Evolutionary conservation across 2,797 vertebrate species (phyloP).

Genomic region (Schizothorax lantsangensis): DNA sequence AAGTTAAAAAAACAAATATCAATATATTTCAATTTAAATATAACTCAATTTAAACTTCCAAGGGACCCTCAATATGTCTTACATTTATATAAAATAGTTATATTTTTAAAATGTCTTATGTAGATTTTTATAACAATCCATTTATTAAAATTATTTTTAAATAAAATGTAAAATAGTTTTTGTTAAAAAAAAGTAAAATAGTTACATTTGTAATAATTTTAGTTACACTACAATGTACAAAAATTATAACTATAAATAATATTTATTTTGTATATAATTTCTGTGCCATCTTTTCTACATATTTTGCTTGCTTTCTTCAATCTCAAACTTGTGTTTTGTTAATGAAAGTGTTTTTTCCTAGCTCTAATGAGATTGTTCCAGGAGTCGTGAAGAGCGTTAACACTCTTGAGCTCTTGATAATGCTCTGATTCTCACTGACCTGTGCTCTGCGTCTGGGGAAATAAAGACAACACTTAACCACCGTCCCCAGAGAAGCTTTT

Average conservation of each 20-base stretch:
- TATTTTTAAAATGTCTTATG: not conserved
- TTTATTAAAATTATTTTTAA: too few relatives aligned
- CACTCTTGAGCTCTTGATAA: not conserved
- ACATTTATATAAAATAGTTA: not conserved
- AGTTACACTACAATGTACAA: not conserved
- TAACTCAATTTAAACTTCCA: not conserved
- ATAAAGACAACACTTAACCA: not conserved
- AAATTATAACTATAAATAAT: not conserved
- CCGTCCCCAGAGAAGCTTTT: not conserved
- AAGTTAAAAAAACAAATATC: not conserved
- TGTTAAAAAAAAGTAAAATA: not conserved
- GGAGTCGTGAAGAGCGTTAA: not conserved
- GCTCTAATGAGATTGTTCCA: not conserved
- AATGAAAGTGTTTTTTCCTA: not conserved
- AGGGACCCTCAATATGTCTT: not conserved
- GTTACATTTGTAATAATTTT: not conserved
- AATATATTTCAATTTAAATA: too few relatives aligned
- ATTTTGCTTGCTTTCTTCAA: not conserved
- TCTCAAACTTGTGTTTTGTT: not conserved
- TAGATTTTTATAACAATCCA: too few relatives aligned
- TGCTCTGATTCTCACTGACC: not conserved
- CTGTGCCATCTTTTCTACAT: not conserved
- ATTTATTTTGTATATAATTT: not conserved
- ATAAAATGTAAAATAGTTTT: not conserved
- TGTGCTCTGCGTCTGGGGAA: slow-evolving; percentile 1